Evolutionary conservation across 2,797 vertebrate species (phyloP), one percentile per base, ranked within the genome.

Genomic region (Aplochiton taeniatus): DNA sequence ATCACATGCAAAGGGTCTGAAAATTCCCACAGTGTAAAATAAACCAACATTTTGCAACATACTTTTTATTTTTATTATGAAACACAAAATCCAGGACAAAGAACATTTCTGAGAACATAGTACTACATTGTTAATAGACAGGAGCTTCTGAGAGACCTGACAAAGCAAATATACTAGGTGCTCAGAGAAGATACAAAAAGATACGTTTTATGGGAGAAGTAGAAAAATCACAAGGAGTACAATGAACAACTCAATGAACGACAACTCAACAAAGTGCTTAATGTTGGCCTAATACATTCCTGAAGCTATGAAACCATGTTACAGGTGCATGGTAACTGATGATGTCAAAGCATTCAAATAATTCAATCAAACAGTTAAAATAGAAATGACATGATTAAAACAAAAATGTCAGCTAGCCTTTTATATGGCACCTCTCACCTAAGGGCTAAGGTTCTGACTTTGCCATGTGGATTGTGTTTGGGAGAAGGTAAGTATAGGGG

Each of bases 51-150:
- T 65, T 71, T 66, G 48, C 49, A 66, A 72, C 20, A 45, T 73
- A 74, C 47, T 47, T 70, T 80, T 80, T 68, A 69, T 80, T 83
- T 68, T 71, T 53, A 80, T 81, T 66, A 82, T 76, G 74, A 81
- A 61, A 74, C 69, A 71, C 64, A 83, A 51, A 74, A 68, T 68
- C 59, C 58, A 78, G 66, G 72, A 72, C 64, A 76, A 69, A 58
- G 53, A 73, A 65, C 78, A 58, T 65, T 68, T 75, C 52, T 67
- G 45, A 78, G 64, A 64, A 66, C 65, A 77, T 66, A 72, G 59
- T 76, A 31, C 31, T 76, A 31, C 31, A 31, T 31, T 54, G 47
- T 52, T 65, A 72, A 81, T 66, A 63, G 56, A 20, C 16, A 18
- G 17, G 55, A 56, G 48, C 47, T 11, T n/a, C 56, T 46, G 46